Evolutionary conservation across 1,140 invertebrate species (phyloP), one percentile per base, ranked within the genome.

Genomic region (Heliconius congener): DNA sequence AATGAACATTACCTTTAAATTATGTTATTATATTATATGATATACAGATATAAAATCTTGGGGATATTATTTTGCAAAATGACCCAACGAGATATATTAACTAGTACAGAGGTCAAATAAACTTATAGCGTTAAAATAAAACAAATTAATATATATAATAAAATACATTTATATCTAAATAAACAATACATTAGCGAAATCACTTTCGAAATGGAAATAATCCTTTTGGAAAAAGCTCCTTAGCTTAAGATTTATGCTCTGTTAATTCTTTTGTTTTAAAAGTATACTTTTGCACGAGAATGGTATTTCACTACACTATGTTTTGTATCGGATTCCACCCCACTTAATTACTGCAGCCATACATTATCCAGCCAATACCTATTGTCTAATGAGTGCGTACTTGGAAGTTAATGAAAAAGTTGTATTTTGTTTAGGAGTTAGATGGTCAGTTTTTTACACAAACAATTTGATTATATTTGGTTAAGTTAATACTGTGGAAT

Each of bases 321-420:
- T 60, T 60, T 60, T 60, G 55, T 60, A 60, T 66, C 60, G 27
- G 60, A 16, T 66, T 66, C 27, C 60, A 66, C 60, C 27, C 60
- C 60, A 66, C 13, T 66, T 66, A 16, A 66, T 66, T 66, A 66
- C 60, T 66, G 60, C 60, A 66, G 60, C 60, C 60, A 66, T 66
- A 66, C n/a, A 30, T 66, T 66, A 23, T 66, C 3, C 23, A 13
- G 60, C 27, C 60, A 66, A 66, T 66, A 66, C 60, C 30, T 30
- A 66, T 66, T 66, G 60, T 66, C 4, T 16, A 66, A 66, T 66
- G 60, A 66, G 11, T 66, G 9, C 57, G 19, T 60, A 23, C 19
- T 57, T 57, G 3, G 19, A 23, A 13, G 60, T 66, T 66, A 66
- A 66, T 30, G 27, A 66, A 66, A 66, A 66, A 16, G 8, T 57